Percentiles rank a stretch among this genome's conserved stretches.
Conservation (phyloP, 2,888 invertebrate species). For the Rotaria magnacalcarata region DNA sequence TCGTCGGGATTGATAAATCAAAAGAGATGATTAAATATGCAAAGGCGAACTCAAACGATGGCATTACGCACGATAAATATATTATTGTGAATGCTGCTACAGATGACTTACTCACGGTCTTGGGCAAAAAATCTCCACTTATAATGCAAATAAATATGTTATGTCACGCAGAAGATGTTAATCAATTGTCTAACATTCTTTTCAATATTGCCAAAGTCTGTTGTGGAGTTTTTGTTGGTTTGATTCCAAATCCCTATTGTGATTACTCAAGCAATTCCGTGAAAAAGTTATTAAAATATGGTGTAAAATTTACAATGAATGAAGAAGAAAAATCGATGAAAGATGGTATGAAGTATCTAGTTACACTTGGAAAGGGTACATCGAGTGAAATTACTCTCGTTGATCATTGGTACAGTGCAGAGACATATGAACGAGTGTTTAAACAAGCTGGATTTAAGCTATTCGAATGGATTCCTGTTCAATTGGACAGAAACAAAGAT, state of each 20-base stretch:
- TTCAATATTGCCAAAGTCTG: not conserved
- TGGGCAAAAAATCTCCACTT: not conserved
- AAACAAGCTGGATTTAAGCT: not conserved
- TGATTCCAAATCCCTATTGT: not conserved
- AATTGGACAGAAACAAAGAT: not conserved
- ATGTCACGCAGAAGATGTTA: not conserved
- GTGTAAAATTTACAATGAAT: not conserved
- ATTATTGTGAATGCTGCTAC: not conserved
- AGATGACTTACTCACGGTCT: not conserved
- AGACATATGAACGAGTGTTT: not conserved
- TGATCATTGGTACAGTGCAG: not conserved
- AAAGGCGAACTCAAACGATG: not conserved
- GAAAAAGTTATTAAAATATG: not conserved
- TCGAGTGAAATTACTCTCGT: not conserved
- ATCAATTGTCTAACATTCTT: not conserved
- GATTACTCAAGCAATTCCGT: not conserved
- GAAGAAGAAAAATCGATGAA: not conserved
- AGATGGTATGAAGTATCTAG: not conserved
- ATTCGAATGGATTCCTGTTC: not conserved
- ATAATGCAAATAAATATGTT: slow-evolving; percentile 3
- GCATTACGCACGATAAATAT: not conserved
- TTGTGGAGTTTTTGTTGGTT: not conserved
- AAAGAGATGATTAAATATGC: not conserved
- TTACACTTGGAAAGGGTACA: not conserved
- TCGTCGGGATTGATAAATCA: not conserved